Conservation (phyloP, 2,888 invertebrate species). For the Shargacucullia verbasci region DNA sequence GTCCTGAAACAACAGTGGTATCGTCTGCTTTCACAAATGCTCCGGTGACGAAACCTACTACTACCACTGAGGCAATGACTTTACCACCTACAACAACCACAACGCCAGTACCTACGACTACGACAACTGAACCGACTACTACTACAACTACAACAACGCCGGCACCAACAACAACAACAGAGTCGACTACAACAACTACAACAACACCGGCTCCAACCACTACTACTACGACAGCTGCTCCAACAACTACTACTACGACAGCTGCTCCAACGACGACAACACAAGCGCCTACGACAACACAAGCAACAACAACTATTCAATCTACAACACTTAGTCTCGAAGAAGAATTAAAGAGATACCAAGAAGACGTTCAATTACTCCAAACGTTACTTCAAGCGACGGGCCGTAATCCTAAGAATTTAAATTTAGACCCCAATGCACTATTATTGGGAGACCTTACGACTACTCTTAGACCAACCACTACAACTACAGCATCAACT, state of each 20-base stretch:
- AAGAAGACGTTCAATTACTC: conserved; percentile 72
- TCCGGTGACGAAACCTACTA: conserved; percentile 57
- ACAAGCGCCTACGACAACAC: conserved; percentile 54
- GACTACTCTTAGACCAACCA: conserved; percentile 57
- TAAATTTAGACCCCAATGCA: conserved; percentile 62
- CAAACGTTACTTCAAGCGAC: conserved; percentile 72
- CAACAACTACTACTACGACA: conserved; percentile 51
- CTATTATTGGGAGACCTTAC: conserved; percentile 52
- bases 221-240: conserved; percentile 47
- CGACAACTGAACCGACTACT: conserved; percentile 51
- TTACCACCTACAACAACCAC: conserved; percentile 54
- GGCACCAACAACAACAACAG: conserved; percentile 56
- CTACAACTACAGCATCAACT: conserved; percentile 51
- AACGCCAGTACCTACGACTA: conserved; percentile 51
- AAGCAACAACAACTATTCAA: conserved; percentile 55
- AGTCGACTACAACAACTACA: conserved; percentile 39
- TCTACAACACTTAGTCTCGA: conserved; percentile 65
- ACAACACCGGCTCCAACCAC: conserved; percentile 47
- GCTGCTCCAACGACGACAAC: conserved; percentile 55
- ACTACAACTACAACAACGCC: conserved; percentile 41
- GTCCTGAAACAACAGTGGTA: conserved; percentile 50
- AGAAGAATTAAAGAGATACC: conserved; percentile 71
- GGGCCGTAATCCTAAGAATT: conserved; percentile 79
- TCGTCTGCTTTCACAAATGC: conserved; percentile 57
- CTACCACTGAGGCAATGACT: conserved; percentile 59